Percentiles rank a stretch among this genome's conserved stretches.
Conservation (phyloP, 1,140 invertebrate genomes). For the Atta cephalotes region DNA sequence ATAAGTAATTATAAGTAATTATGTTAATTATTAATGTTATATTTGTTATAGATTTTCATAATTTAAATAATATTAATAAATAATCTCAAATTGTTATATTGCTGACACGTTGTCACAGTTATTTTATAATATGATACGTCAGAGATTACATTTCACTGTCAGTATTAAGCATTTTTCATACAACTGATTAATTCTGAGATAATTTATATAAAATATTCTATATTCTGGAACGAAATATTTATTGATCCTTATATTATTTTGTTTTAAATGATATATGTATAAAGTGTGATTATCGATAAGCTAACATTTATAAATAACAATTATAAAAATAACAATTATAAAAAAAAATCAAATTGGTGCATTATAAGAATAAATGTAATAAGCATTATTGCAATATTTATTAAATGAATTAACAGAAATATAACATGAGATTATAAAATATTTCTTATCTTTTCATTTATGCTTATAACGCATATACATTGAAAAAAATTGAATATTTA, state of each 20-base stretch:
- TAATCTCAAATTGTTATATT: neutral
- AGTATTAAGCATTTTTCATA: neutral
- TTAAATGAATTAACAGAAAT: neutral
- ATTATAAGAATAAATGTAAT: neutral
- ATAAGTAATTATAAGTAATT: neutral
- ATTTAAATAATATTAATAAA: neutral
- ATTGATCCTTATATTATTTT: neutral
- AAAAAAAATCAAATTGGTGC: neutral
- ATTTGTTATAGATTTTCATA: constrained; percentile 6
- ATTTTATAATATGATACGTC: neutral
- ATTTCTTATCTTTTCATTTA: neutral
- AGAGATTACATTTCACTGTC: neutral
- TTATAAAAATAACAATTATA: no score
- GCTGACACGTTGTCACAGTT: neutral
- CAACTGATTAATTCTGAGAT: neutral
- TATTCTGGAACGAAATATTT: neutral
- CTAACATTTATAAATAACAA: no score
- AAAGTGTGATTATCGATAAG: neutral
- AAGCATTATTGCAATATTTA: neutral
- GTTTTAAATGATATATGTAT: neutral
- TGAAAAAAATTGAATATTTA: neutral
- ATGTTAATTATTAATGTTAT: neutral
- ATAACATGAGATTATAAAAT: neutral
- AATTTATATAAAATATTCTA: constrained; percentile 35
- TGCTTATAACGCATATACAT: neutral